Conservation (phyloP, 2,113 vertebrate species). For the Corythoichthys intestinalis region DNA sequence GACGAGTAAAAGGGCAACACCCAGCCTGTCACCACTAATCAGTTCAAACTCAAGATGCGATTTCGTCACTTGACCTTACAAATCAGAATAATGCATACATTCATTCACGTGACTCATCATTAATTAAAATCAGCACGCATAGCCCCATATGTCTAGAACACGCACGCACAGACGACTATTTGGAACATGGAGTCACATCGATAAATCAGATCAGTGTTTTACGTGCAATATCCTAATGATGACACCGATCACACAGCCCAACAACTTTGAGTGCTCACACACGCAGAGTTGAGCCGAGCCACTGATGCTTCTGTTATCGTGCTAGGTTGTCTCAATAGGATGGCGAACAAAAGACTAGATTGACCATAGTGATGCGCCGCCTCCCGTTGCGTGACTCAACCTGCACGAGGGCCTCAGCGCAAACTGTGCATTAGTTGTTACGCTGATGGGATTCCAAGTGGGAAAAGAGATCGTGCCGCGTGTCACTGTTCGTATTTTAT, state of each 20-base stretch:
- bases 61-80: conserved; percentile 29
- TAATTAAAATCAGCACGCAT: conserved; percentile 2
- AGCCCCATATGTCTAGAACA: not conserved
- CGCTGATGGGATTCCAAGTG: conserved; percentile 70
- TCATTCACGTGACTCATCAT: not conserved
- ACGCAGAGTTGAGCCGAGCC: conserved; percentile 14
- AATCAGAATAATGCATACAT: conserved; percentile 4
- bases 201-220: conserved; percentile 28
- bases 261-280: conserved; percentile 1
- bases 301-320: conserved; percentile 54
- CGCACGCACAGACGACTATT: not conserved
- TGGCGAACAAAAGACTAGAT: conserved; percentile 65
- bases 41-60: conserved; percentile 10
- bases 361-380: conserved; percentile 75
- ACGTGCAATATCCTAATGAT: conserved; percentile 19
- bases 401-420: conserved; percentile 65
- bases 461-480: conserved; percentile 46
- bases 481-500: not conserved
- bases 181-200: not conserved
- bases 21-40: conserved; percentile 39
- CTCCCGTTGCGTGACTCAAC: conserved; percentile 82
- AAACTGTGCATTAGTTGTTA: conserved; percentile 67
- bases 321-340: conserved; percentile 58
- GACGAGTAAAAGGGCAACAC: conserved; percentile 47
- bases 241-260: conserved; percentile 18